Base-by-base conservation (phyloP, 2,888 invertebrate species). In the Tolmerus cingulatus region DNA sequence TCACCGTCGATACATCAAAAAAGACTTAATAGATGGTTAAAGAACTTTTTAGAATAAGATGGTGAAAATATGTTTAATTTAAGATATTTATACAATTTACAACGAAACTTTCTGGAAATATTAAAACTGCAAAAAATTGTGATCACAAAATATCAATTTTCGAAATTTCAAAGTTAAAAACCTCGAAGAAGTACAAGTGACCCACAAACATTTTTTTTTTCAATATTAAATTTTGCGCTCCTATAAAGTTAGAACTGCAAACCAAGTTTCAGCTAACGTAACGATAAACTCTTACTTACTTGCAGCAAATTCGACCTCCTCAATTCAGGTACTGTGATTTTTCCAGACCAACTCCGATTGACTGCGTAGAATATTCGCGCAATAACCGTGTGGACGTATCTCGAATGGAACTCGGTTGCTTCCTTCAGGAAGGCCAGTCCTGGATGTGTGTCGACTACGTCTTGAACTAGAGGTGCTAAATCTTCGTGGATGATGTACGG, bases 371-470 rank as follows among this genome's bases (percentile, higher is more conserved):
- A 99, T 94, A 99, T 98, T 93, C 99, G 95, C 89, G 98, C 98
- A 91, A 99, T 98, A 91, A 99, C 99, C 92, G 99, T 99, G 93
- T 99, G 98, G 90, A 99, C 97, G 92, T 99, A 99, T 94, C 98
- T 95, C 88, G 98, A 98, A 94, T 99, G 99, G 93, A 99, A 99
- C 94, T 99, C 99, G 1, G 97, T 97, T 88, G 99, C 99, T 92
- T 99, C 98, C 93, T 98, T 97, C 87, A 99, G 95, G 94, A 99
- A 99, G 89, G 97, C 97, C 89, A 99, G 95, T 78, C 99, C 99
- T 0, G 99, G 99, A 94, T 99, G 99, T 9, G 98, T 97, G 92
- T 99, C 98, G 74, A 99, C 98, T n/a, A 99, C 98, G 93, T 99
- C 99, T 93, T 98, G 97, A 86, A 99, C 96, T 90, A 99, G 93